phyloP scores from a whole-genome alignment of 2,888 invertebrate species.

The Andricus curvator region DNA sequence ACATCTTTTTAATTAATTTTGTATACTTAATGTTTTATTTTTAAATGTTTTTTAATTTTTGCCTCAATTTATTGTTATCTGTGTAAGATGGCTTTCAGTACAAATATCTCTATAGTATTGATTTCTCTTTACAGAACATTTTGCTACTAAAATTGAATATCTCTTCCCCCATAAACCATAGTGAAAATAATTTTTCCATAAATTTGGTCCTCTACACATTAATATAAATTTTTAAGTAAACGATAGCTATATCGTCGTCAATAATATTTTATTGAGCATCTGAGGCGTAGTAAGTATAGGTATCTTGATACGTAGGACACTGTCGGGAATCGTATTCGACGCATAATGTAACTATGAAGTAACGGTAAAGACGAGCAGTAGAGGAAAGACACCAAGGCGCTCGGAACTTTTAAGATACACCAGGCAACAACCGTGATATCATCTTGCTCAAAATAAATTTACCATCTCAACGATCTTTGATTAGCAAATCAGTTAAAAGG shows the following conservation, averaged over 20 bases:
- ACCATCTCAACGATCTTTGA: constrained; percentile 47
- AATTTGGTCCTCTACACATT: neutral
- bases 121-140: neutral
- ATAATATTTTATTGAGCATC: constrained; percentile 37
- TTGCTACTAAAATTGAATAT: neutral
- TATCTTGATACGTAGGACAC: constrained; percentile 51
- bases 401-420: constrained; percentile 14
- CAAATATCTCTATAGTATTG: neutral
- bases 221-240: neutral
- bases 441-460: constrained; percentile 50
- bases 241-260: neutral
- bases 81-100: neutral
- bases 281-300: constrained; percentile 40
- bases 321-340: constrained; percentile 60
- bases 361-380: constrained; percentile 67
- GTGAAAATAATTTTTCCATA: neutral
- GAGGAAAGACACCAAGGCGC: constrained; percentile 38
- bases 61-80: too few species aligned
- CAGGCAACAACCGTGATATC: constrained; percentile 51
- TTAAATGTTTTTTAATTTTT: too few species aligned
- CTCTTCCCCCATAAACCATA: neutral
- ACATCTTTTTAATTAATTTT: too few species aligned
- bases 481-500: constrained; percentile 46
- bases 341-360: constrained; percentile 63
- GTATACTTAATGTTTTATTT: too few species aligned